Percentiles rank a stretch among this genome's conserved stretches.
Evolutionary conservation across 2,888 invertebrate species (phyloP).

Genomic region (Megastigmus dorsalis): DNA sequence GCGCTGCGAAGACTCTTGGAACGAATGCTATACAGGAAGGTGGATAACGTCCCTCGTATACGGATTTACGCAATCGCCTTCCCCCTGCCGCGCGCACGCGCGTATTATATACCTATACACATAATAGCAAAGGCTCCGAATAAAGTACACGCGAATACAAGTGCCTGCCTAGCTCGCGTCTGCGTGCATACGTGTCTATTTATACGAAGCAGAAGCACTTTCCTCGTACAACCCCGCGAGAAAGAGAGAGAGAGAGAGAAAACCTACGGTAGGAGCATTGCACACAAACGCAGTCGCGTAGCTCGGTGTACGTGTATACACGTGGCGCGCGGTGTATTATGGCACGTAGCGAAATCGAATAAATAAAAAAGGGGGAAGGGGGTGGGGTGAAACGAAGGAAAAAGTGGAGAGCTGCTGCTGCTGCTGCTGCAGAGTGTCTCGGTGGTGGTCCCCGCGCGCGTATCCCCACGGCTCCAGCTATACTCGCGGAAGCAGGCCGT

Average conservation of each 20-base stretch:
- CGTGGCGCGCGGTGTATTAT: background rate
- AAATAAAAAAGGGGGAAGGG: background rate
- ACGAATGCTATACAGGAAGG: too few relatives aligned
- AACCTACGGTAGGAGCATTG: background rate
- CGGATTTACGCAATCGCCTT: slow-evolving; percentile 2
- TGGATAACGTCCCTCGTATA: too few relatives aligned
- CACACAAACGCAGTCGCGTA: background rate
- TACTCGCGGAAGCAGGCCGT: slow-evolving; percentile 16
- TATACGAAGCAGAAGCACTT: background rate
- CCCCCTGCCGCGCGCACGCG: background rate
- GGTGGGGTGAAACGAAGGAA: background rate
- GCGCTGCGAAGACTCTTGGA: too few relatives aligned
- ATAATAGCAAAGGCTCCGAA: too few relatives aligned
- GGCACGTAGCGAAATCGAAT: slow-evolving; percentile 11
- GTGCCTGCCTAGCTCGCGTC: background rate
- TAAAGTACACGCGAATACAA: background rate
- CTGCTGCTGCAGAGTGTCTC: background rate
- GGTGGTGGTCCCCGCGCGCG: background rate
- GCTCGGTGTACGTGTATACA: background rate
- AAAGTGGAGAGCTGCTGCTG: background rate
- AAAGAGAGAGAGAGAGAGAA: background rate
- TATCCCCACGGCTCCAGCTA: too few relatives aligned
- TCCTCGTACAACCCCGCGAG: background rate
- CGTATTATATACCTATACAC: background rate
- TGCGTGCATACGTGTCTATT: background rate